Evolutionary conservation across 2,113 vertebrate genomes (phyloP), one percentile per base, ranked within the genome.

Genomic region (Hemichromis elongatus): DNA sequence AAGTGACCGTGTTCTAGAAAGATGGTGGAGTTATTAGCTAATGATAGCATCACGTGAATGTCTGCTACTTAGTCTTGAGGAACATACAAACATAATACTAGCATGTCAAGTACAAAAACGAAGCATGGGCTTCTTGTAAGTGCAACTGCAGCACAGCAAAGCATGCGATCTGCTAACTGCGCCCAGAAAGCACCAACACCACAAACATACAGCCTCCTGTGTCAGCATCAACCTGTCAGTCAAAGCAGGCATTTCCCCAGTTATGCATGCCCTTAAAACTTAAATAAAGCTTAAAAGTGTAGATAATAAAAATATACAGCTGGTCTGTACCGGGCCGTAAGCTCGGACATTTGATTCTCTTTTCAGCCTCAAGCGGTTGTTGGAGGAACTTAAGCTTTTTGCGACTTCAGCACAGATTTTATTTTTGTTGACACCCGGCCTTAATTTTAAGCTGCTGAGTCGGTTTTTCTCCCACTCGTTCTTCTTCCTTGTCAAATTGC

Each of bases 1-100:
- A 63, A 63, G 59, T 63, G 59, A 63, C 59, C 19, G 37, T 37
- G 37, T 21, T 37, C 33, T 63, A 26, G 5, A 21, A 70, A 10
- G 21, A 70, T 1, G 21, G 12, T 0, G 0, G 28, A 68, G 12
- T 68, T 68, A 14, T 68, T 26, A 45, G 3, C 13, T 45, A 21
- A 45, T 70, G 8, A 6, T 26, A 45, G 40, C 40, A 70, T 70
- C 66, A 70, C 21, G 5, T 26, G n/a, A 21, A 70, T 45, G 18
- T 45, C 40, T 70, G 66, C 8, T 70, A 1, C 21, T 70, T 70
- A 45, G 63, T 12, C 16, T 30, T 63, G 30, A 63, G 19, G 9
- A 66, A 66, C 35, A 0, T 18, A 45, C 40, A 70, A 28, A 26
- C 45, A 26, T 4, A 26, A 28, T 40, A 45, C 7, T 50, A 50